Percentiles rank a stretch among this genome's conserved stretches.
These are phyloP conservation scores for Calameuta idolon DNA, from an alignment of 2,888 invertebrate species.

Conservation along the genomic window DNA sequence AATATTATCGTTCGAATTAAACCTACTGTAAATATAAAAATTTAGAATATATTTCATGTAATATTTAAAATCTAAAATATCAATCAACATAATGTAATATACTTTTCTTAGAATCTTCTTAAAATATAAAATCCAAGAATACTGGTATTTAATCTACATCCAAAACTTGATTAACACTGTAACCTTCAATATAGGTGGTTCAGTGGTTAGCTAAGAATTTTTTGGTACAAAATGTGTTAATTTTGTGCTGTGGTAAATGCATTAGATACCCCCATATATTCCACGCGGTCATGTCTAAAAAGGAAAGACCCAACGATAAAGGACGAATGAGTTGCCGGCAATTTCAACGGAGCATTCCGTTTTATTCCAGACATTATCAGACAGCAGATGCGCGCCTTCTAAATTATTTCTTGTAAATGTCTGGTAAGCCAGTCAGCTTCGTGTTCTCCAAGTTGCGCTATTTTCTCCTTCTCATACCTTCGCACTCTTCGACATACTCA, in stretches of 20 bases:
- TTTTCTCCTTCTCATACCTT: not conserved
- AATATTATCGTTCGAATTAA: too few relatives aligned
- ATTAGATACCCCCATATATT: not conserved
- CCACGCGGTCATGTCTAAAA: not conserved
- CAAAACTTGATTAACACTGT: not conserved
- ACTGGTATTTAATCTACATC: not conserved
- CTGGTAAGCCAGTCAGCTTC: slow-evolving; percentile 8
- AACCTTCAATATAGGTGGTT: not conserved
- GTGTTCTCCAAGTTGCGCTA: not conserved
- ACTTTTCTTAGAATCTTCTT: too few relatives aligned
- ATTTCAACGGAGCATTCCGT: not conserved
- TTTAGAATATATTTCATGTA: too few relatives aligned
- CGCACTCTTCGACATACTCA: not conserved
- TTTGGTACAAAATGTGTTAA: not conserved
- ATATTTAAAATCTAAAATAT: too few relatives aligned
- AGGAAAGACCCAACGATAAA: not conserved
- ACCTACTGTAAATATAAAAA: too few relatives aligned
- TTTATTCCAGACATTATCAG: not conserved
- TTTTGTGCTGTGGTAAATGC: not conserved
- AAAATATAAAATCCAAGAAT: too few relatives aligned
- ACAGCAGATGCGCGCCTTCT: not conserved
- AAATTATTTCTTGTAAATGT: slow-evolving; percentile 20
- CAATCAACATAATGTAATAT: too few relatives aligned
- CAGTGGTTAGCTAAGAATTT: not conserved
- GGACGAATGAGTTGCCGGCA: not conserved